phyloP scores from a whole-genome alignment of 2,113 vertebrate species.

The Campylorhamphus procurvoides region DNA sequence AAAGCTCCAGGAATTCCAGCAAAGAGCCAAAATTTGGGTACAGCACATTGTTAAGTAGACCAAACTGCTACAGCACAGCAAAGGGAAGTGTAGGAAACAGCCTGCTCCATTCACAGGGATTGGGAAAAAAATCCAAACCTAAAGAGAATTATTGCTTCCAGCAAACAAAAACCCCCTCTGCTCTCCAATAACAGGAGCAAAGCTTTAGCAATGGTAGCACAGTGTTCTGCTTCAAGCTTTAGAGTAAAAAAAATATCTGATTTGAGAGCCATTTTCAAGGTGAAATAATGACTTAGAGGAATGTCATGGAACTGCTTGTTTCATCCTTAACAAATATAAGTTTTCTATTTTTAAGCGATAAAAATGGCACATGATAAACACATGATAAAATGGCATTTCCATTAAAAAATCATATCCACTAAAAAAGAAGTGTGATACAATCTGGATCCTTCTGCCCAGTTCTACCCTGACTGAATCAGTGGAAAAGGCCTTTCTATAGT shows the following conservation, averaged over 20 bases:
- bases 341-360: neutral
- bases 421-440: neutral
- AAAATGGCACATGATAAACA: neutral
- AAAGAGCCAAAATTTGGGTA: neutral
- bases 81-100: neutral
- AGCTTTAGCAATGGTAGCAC: neutral
- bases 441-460: neutral
- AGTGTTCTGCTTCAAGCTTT: neutral
- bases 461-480: neutral
- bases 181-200: neutral
- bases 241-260: neutral
- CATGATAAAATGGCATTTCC: neutral
- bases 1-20: neutral
- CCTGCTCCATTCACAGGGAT: neutral
- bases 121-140: neutral
- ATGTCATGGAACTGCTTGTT: neutral
- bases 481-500: neutral
- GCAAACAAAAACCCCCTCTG: neutral
- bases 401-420: neutral
- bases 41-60: neutral
- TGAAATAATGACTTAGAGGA: neutral
- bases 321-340: neutral
- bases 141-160: neutral
- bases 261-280: neutral
- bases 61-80: neutral